phyloP scores from a whole-genome alignment of 2,797 vertebrate species.

The Distichodus sexfasciatus region DNA sequence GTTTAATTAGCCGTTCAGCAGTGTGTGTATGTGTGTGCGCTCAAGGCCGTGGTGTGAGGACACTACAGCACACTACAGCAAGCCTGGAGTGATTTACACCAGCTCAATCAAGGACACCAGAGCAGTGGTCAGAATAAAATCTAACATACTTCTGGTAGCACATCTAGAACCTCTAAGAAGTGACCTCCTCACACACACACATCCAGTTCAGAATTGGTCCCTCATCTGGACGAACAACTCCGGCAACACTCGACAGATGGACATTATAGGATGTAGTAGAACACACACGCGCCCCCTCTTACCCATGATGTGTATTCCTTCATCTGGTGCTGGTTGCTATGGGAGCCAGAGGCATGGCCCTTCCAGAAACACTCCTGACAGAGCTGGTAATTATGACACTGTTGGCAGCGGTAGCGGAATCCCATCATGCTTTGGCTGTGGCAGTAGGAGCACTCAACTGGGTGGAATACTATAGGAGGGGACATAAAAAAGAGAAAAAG shows the following conservation, averaged over 20 bases:
- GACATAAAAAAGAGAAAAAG: constrained; percentile 9
- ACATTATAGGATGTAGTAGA: background rate
- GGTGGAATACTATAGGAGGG: constrained; percentile 88
- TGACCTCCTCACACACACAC: background rate
- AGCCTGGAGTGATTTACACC: too few relatives aligned
- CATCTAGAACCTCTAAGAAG: too few relatives aligned
- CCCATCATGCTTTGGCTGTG: constrained; percentile 99
- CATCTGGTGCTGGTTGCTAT: constrained; percentile 99
- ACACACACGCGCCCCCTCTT: constrained; percentile 59
- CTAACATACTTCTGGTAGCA: too few relatives aligned
- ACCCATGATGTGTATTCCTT: constrained; percentile 99
- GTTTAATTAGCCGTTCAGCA: too few relatives aligned
- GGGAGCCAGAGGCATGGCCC: constrained; percentile 96
- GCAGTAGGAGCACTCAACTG: constrained; percentile 98
- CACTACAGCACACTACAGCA: too few relatives aligned
- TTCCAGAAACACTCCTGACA: constrained; percentile 99
- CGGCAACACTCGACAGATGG: background rate
- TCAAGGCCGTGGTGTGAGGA: too few relatives aligned
- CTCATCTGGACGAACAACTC: background rate
- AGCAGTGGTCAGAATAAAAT: too few relatives aligned
- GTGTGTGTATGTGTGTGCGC: too few relatives aligned
- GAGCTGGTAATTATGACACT: constrained; percentile 99
- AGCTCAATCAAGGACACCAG: too few relatives aligned
- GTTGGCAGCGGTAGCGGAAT: constrained; percentile 99
- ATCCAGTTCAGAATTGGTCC: background rate